phyloP scores from a whole-genome alignment of 2,888 invertebrate species.

The Cephus spinipes region DNA sequence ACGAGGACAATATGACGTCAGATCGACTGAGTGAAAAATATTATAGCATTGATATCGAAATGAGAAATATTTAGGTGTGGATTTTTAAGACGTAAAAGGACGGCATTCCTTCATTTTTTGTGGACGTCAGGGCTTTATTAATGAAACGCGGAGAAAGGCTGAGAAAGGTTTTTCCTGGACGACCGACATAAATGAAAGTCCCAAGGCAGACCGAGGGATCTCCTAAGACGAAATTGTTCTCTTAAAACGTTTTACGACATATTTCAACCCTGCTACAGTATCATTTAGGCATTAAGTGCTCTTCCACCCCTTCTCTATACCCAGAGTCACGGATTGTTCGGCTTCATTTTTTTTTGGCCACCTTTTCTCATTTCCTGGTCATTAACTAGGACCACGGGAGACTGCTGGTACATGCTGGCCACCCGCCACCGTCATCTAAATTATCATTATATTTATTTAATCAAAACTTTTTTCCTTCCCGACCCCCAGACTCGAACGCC shows the following conservation, averaged over 20 bases:
- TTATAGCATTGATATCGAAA: no score
- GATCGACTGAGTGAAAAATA: no score
- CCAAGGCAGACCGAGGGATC: neutral
- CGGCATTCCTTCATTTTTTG: no score
- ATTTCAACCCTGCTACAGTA: conserved; percentile 10
- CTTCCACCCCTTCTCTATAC: conserved; percentile 9
- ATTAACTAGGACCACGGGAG: conserved; percentile 25
- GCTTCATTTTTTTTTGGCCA: conserved; percentile 10
- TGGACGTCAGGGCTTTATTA: neutral
- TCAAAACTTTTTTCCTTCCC: conserved; percentile 22
- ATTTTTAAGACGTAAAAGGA: no score
- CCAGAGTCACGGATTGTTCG: conserved; percentile 10
- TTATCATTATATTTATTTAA: conserved; percentile 30
- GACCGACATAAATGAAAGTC: neutral
- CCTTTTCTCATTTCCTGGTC: conserved; percentile 36
- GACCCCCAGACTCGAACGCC: neutral
- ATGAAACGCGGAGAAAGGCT: neutral
- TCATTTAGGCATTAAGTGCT: conserved; percentile 20
- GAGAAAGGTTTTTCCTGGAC: neutral
- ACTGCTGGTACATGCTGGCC: conserved; percentile 10
- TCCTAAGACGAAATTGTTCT: conserved; percentile 8
- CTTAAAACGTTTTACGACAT: conserved; percentile 15
- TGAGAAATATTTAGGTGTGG: no score
- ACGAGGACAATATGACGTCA: no score
- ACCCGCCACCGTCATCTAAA: conserved; percentile 26